Evolutionary conservation across 35 echinoderm and acorn worm genomes (phyloP).

Genomic region (Chiridota heheva): DNA sequence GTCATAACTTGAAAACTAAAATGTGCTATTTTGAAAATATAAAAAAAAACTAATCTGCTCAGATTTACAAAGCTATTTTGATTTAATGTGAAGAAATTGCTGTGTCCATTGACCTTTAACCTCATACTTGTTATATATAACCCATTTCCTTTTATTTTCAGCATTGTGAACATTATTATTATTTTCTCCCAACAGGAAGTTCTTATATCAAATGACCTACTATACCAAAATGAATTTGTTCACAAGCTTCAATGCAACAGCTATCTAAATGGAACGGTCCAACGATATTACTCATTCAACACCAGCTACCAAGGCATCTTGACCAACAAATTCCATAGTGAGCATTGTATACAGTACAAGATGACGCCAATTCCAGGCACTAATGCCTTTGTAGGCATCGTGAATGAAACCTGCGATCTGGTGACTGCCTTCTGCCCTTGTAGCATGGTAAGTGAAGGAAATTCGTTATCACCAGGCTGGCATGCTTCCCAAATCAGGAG

Average conservation of each 20-base stretch:
- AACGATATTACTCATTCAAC: slow-evolving; percentile 95
- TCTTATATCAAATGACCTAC: slow-evolving; percentile 92
- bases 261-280: slow-evolving; percentile 82
- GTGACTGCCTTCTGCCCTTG: slow-evolving; percentile 95
- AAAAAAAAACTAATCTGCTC: no score
- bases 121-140: no score
- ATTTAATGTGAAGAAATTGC: no score
- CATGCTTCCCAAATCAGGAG: no score
- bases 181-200: no score
- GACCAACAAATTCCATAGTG: slow-evolving; percentile 77
- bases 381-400: slow-evolving; percentile 91
- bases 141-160: no score
- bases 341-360: slow-evolving; percentile 91
- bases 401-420: slow-evolving; percentile 91
- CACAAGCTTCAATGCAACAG: slow-evolving; percentile 92
- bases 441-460: slow-evolving; percentile 79
- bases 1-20: no score
- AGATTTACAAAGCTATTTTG: no score
- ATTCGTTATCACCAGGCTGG: no score
- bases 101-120: no score
- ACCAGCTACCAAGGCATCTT: slow-evolving; percentile 81
- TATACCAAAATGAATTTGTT: slow-evolving; percentile 89
- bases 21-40: no score
- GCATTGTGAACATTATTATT: no score
- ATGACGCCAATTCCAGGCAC: slow-evolving; percentile 76